Evolutionary conservation across 92 coral and sea anemone species (phyloP).

Genomic region (Umimayanthus kanabou): DNA sequence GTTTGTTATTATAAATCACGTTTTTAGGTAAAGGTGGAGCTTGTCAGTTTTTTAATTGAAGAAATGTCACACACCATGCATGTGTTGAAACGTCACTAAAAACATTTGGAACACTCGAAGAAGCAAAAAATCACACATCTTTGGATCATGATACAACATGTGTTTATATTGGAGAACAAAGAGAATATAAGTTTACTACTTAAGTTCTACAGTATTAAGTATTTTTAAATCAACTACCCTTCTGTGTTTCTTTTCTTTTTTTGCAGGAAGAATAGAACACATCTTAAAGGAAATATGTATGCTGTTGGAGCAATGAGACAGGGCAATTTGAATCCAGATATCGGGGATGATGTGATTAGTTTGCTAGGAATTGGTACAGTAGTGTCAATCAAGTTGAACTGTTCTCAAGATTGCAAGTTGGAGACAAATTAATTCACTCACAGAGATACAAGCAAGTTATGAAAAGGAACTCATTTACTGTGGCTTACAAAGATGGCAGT

Average conservation of each 20-base stretch:
- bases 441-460: constrained; percentile 37
- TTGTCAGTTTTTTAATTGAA: too few relatives aligned
- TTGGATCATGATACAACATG: too few relatives aligned
- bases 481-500: not conserved
- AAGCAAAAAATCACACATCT: too few relatives aligned
- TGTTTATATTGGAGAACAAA: too few relatives aligned
- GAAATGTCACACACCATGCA: too few relatives aligned
- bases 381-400: constrained; percentile 5
- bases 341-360: constrained; percentile 14
- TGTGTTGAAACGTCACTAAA: too few relatives aligned
- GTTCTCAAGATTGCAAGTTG: constrained; percentile 50
- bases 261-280: constrained; percentile 26
- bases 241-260: not conserved
- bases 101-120: too few relatives aligned
- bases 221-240: not conserved
- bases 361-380: constrained; percentile 3
- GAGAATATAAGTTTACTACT: too few relatives aligned
- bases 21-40: too few relatives aligned
- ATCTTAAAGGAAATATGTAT: constrained; percentile 9
- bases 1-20: too few relatives aligned
- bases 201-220: not conserved
- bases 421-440: constrained; percentile 37
- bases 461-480: constrained; percentile 47
- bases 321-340: constrained; percentile 19
- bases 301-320: constrained; percentile 29